A percentile compares a stretch with the other conserved stretches of the same genome.
Evolutionary conservation across 2,888 invertebrate species (phyloP).

Genomic region (Diplolepis rosae): DNA sequence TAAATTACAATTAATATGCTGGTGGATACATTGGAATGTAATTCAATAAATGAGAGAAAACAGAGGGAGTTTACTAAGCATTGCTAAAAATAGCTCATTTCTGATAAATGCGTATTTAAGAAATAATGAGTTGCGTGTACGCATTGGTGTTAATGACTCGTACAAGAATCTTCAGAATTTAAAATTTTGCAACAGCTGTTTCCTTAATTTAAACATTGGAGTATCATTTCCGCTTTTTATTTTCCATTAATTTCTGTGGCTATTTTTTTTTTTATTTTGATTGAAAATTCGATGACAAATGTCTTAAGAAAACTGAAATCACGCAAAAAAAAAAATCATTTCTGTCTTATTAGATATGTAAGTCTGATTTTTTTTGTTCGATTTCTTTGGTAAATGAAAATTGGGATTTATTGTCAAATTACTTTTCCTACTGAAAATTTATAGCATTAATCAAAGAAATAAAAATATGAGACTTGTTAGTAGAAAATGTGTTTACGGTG

Average conservation of each 20-base stretch:
- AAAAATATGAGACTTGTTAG: neutral
- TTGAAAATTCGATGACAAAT: neutral
- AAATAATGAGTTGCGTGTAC: neutral
- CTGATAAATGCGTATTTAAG: neutral
- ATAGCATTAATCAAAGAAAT: no score
- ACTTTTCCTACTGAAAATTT: neutral
- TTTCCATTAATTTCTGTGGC: neutral
- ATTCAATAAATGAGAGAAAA: slow-evolving; percentile 11
- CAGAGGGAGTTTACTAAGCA: neutral
- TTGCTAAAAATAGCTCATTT: slow-evolving; percentile 12
- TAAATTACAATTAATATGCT: slow-evolving; percentile 10
- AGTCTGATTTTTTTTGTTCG: neutral
- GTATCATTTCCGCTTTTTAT: neutral
- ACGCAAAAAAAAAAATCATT: neutral
- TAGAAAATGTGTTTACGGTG: neutral
- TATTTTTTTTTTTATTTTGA: no score
- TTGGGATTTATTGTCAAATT: neutral
- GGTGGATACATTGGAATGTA: slow-evolving; percentile 4
- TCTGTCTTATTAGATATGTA: neutral
- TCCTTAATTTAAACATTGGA: neutral
- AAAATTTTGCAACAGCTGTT: neutral
- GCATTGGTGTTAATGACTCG: neutral
- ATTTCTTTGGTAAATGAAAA: neutral
- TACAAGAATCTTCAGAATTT: neutral
- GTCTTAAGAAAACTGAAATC: no score